These are phyloP conservation scores for Musca vetustissima DNA, from an alignment of 1,140 invertebrate species.

Conservation along the genomic window DNA sequence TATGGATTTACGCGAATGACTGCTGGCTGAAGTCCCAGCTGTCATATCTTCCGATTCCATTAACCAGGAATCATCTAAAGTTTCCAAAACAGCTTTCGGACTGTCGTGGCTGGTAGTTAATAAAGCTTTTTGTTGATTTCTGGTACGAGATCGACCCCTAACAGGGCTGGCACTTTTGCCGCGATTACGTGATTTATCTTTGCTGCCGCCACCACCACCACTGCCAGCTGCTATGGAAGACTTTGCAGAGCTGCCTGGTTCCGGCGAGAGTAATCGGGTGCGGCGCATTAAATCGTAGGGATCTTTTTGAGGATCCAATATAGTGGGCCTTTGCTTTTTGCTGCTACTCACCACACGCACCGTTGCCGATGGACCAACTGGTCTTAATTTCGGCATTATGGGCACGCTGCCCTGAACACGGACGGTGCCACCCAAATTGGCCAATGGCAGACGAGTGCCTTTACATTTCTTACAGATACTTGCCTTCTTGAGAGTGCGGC, in stretches of 20 bases:
- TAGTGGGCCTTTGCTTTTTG: constrained; percentile 63
- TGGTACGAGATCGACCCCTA: constrained; percentile 39
- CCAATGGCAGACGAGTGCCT: constrained; percentile 69
- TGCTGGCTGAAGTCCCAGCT: constrained; percentile 24
- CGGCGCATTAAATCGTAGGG: constrained; percentile 80
- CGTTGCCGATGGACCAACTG: constrained; percentile 60
- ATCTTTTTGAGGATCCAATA: constrained; percentile 64
- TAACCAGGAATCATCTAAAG: constrained; percentile 53
- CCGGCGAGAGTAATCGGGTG: constrained; percentile 67
- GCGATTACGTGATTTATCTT: constrained; percentile 36
- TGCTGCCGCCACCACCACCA: constrained; percentile 7
- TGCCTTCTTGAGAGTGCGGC: constrained; percentile 69
- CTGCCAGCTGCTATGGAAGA: not conserved
- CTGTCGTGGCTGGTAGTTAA: not conserved
- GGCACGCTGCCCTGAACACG: constrained; percentile 57
- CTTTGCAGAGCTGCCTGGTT: constrained; percentile 34
- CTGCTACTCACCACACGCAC: constrained; percentile 61
- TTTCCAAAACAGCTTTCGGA: not conserved
- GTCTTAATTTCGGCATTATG: constrained; percentile 49
- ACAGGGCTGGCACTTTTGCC: constrained; percentile 34
- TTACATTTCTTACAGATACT: constrained; percentile 77
- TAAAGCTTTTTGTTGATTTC: constrained; percentile 28
- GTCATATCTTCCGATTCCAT: constrained; percentile 30
- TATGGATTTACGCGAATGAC: constrained; percentile 65
- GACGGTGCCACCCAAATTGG: constrained; percentile 62